Base-by-base conservation (phyloP, 2,113 vertebrate species). In the Vireo altiloquus region DNA sequence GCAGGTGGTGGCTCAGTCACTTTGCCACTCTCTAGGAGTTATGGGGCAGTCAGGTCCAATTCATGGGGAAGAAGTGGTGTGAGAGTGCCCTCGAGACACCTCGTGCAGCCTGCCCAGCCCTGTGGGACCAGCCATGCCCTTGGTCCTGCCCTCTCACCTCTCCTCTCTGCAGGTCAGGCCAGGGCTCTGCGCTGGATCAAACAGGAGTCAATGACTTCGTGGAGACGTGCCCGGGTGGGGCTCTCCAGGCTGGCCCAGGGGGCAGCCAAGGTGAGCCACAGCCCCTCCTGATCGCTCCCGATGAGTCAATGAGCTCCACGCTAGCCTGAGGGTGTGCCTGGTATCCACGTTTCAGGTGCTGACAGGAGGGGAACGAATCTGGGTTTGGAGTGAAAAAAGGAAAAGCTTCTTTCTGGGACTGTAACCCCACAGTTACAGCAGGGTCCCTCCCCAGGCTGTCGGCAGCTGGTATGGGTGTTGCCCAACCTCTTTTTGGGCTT, bases 211-310 rank as follows among this genome's bases (percentile, higher is more conserved):
- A 50, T n/a, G 84, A 25, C 84, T 87, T 13, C 0, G 11, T 15
- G 66, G 8, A 80, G 94, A 47, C 82, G 20, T 47, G 83, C 39
- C 75, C 88, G 91, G 91, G 79, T 90, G 94, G 90, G 93, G 94
- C 20, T 88, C 79, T 27, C 23, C 47, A 25, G 90, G 56, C 64
- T 92, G 25, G 1, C 74, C 53, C 11, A 80, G 64, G 89, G 91
- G 70, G 78, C 92, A 96, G 85, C 23, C 82, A 90, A 92, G 93
- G 93, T 95, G 79, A 95, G 60, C 5, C 0, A 4, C 47, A 54
- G 40, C 39, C 70, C 70, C 75, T 95, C 59, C 94, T 69, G 57
- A 93, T 85, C 33, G 0, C 78, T 69, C 24, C 61, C 10, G 0
- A 21, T 90, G 94, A 94, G 85, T 94, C 94, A 94, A 56, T 19